Evolutionary conservation across 1,140 invertebrate genomes (phyloP), one percentile per base, ranked within the genome.

Genomic region (Megathymus violae): DNA sequence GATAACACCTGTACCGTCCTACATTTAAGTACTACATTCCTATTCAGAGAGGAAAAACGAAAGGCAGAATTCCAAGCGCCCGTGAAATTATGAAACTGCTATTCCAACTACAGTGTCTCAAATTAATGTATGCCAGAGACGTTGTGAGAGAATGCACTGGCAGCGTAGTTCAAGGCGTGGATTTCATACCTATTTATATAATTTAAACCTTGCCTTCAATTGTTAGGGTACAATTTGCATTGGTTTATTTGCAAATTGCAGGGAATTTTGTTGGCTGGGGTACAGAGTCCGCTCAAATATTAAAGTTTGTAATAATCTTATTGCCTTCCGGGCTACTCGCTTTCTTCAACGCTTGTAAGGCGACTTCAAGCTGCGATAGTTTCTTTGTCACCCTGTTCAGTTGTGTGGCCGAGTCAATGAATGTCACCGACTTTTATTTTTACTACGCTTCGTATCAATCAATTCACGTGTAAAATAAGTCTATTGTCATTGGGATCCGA

Each of bases 51-150:
- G 56, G 43, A 60, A 60, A 60, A 60, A 60, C 40, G 17, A 60
- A 60, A 48, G 43, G 43, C 17, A 38, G 56, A 60, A 13, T 60
- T 59, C 15, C 56, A 60, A 60, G 31, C 56, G 56, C 31, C 44
- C 31, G 56, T 60, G 44, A 60, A 60, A 60, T 60, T 47, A 60
- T 60, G 17, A 48, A 60, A 60, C 43, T 60, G 56, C 56, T 43
- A 54, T 60, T 48, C 44, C 44, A 46, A 48, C 43, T 60, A 58
- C 52, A 59, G 38, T 27, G 44, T 60, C 48, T 48, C 44, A 60
- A 60, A 48, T 60, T 48, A 60, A 60, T 60, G 44, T 48, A 48
- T 60, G 44, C 44, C 31, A 47, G 56, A 43, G 52, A 58, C 41
- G 38, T 11, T 58, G 25, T 16, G 9, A 58, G 56, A 7, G 40